Base-by-base conservation (phyloP, 2,113 vertebrate genomes). In the Heloderma charlesbogerti region DNA sequence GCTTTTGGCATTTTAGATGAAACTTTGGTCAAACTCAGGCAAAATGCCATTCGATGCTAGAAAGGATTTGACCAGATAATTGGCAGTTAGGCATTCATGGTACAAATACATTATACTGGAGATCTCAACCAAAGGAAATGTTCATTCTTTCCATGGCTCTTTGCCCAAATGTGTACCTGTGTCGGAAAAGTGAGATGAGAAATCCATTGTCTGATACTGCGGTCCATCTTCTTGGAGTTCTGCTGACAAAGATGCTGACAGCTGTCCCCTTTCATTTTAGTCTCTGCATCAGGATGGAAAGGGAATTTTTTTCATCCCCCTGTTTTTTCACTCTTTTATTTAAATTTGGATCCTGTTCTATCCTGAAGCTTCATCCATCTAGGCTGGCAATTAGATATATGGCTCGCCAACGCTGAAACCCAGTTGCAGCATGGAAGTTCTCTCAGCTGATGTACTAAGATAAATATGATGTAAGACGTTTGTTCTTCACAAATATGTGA, bases 191-290 rank as follows among this genome's bases (percentile, higher is more conserved):
- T 34, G 25, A 54, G 88, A 72, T 48, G n/a, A 71, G 27, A n/a
- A 40, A 43, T 82, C 82, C 2, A 20, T 94, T 87, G 78, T 29
- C 40, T 80, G 90, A n/a, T 83, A 89, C 83, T 54, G 79, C 72
- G 88, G 40, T 40, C 45, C 3, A 16, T 22, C 66, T 31, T 87
- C 15, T 75, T 81, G 80, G 57, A 31, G 16, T 84, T 93, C 63
- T 31, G 82, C 79, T 90, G 79, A 20, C 67, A 77, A 48, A 48
- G 20, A 43, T 72, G 34, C 27, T 74, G 45, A 60, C 74, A 67
- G 69, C 66, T 27, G 13, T n/a, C 3, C 40, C 29, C 71, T n/a
- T 75, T 20, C 29, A 31, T 40, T 66, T 84, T n/a, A 48, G 71
- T 82, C 88, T 27, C 45, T 79, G 37, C 1, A 1, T 0, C 0